phyloP scores from a whole-genome alignment of 2,113 vertebrate species.

The Picathartes gymnocephalus region DNA sequence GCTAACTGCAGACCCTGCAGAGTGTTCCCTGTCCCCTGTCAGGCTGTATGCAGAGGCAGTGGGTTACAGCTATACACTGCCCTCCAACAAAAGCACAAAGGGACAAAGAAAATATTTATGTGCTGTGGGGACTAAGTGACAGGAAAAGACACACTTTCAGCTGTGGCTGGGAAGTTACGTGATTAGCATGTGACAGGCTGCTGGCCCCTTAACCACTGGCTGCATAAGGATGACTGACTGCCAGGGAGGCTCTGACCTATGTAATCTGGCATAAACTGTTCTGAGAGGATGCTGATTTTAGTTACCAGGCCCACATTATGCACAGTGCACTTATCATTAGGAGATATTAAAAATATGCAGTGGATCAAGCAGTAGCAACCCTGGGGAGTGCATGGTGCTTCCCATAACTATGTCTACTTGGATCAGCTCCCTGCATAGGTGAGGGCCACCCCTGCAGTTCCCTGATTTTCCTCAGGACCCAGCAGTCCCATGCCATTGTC shows the following conservation, averaged over 20 bases:
- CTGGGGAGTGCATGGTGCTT: background rate
- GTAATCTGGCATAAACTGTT: constrained; percentile 11
- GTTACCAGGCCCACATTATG: background rate
- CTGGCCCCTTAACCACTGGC: background rate
- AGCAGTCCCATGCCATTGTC: background rate
- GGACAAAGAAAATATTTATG: constrained; percentile 57
- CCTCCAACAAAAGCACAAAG: constrained; percentile 40
- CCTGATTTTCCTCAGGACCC: background rate
- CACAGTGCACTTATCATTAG: background rate
- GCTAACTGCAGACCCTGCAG: constrained; percentile 60
- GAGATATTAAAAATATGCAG: constrained; percentile 11
- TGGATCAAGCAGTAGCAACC: background rate
- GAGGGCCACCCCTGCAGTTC: background rate
- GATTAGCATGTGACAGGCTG: constrained; percentile 47
- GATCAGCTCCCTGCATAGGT: background rate
- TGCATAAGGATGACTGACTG: constrained; percentile 33
- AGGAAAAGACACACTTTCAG: background rate
- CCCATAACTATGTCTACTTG: background rate
- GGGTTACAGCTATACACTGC: background rate
- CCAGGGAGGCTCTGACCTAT: constrained; percentile 16
- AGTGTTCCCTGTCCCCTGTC: constrained; percentile 39
- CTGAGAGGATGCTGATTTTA: constrained; percentile 32
- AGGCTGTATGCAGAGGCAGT: constrained; percentile 46
- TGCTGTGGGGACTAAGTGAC: background rate
- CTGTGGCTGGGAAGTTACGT: background rate